Conservation (phyloP, 2,797 vertebrate genomes). For the Pyrocephalus nanus region DNA sequence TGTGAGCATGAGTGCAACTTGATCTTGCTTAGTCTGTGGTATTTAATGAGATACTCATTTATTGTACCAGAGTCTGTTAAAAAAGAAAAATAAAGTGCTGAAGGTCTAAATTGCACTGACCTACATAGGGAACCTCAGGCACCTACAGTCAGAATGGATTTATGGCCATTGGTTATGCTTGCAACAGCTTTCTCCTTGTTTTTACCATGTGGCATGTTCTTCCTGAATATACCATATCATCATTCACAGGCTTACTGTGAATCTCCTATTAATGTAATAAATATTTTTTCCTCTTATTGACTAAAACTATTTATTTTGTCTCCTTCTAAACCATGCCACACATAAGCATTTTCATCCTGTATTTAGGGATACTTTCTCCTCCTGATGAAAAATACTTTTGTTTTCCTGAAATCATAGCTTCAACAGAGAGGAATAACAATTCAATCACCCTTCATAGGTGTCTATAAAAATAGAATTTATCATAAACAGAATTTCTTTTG, state of each 20-base stretch:
- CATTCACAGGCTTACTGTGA: not conserved
- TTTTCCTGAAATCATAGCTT: not conserved
- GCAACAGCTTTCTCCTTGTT: not conserved
- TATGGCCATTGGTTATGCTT: not conserved
- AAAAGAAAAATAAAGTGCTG: not conserved
- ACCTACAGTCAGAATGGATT: not conserved
- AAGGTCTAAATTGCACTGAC: not conserved
- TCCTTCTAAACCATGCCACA: not conserved
- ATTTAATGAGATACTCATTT: not conserved
- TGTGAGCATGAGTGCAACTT: not conserved
- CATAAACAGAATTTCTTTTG: not conserved
- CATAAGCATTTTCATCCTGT: not conserved
- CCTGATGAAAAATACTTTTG: not conserved
- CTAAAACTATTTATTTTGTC: not conserved
- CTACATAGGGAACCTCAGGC: not conserved
- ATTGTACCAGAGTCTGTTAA: not conserved
- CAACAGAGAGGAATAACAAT: not conserved
- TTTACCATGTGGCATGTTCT: not conserved
- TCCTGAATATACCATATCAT: not conserved
- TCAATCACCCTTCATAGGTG: not conserved
- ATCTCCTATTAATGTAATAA: not conserved
- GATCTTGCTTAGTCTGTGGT: not conserved
- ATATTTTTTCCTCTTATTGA: not conserved
- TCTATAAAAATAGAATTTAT: not conserved
- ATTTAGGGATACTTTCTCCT: not conserved